Evolutionary conservation across 2,113 vertebrate species (phyloP), one percentile per base, ranked within the genome.

Genomic region (Copsychus sechellarum): DNA sequence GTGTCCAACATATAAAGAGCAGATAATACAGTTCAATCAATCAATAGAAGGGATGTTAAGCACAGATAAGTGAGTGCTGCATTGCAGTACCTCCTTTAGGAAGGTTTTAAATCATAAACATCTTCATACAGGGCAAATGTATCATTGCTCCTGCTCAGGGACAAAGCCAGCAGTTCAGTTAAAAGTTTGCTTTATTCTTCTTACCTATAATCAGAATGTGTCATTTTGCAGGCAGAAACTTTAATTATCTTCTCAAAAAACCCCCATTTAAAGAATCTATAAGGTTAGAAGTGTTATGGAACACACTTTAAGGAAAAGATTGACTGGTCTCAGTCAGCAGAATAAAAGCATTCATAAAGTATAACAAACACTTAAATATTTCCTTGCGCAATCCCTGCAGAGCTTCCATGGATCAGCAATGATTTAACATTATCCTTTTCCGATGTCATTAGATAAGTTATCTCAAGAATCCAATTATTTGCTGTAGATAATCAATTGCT

Each of bases 251-350:
- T 48, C 48, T 29, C 10, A 5, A 22, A 76, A 45, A 83, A 18
- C 12, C 21, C 21, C 22, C 25, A 71, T 14, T 69, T 45, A 20
- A 61, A 71, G 26, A 28, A 17, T 28, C 13, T 14, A 1, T 19
- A 51, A 38, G 8, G 29, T 66, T 51, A 71, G 57, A 72, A 54
- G 20, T 25, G 15, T 19, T 53, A 12, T 51, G 36, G 22, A 43
- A 43, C 2, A 0, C 8, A 4, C 0, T 0, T 45, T 20, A 56
- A 43, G 15, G 54, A 60, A 67, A 67, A 36, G 26, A 38, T 16
- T 60, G 26, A 53, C 28, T 15, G 33, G 45, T 53, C 14, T 77
- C 45, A 31, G 10, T 38, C 73, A 61, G 40, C 61, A 38, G 84
- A 69, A 61, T 24, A 38, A n/a, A 43, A 51, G 33, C 23, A 61